Conservation (phyloP, 2,888 invertebrate genomes). For the Aspidiotus rigidus region DNA sequence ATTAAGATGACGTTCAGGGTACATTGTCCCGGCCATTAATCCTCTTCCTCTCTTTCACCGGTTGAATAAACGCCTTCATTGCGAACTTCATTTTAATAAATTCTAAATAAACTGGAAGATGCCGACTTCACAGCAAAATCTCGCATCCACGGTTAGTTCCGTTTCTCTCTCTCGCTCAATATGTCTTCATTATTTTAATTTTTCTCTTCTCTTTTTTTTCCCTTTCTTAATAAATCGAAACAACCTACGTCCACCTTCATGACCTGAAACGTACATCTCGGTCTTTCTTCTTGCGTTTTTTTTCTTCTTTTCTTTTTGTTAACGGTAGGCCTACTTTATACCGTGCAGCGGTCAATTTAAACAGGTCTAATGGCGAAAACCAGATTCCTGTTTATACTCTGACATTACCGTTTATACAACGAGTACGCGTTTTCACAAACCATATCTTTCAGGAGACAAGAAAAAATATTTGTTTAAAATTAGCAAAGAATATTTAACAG, state of each 20-base stretch:
- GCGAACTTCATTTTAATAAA: slow-evolving; percentile 4
- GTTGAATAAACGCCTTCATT: slow-evolving; percentile 4
- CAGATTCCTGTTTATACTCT: slow-evolving; percentile 13
- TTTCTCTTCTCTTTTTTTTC: too few species aligned
- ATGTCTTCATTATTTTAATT: neutral
- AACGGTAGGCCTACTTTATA: slow-evolving; percentile 31
- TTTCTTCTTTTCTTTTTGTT: slow-evolving; percentile 18
- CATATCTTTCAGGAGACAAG: too few species aligned
- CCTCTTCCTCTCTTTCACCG: neutral
- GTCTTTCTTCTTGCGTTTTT: neutral
- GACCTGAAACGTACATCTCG: slow-evolving; percentile 25
- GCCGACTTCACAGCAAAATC: neutral
- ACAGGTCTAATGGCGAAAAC: slow-evolving; percentile 17
- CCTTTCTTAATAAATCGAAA: neutral
- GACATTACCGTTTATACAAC: too few species aligned
- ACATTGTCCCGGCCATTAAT: neutral
- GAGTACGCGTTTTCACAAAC: too few species aligned
- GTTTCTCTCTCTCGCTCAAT: neutral
- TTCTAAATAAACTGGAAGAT: neutral
- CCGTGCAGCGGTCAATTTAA: slow-evolving; percentile 20
- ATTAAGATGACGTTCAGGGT: slow-evolving; percentile 2
- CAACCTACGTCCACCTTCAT: slow-evolving; percentile 18
- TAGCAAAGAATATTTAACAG: too few species aligned
- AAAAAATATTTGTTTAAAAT: too few species aligned
- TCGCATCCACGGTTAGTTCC: neutral